phyloP scores from a whole-genome alignment of 2,113 vertebrate genomes.

The Melanerpes formicivorus region DNA sequence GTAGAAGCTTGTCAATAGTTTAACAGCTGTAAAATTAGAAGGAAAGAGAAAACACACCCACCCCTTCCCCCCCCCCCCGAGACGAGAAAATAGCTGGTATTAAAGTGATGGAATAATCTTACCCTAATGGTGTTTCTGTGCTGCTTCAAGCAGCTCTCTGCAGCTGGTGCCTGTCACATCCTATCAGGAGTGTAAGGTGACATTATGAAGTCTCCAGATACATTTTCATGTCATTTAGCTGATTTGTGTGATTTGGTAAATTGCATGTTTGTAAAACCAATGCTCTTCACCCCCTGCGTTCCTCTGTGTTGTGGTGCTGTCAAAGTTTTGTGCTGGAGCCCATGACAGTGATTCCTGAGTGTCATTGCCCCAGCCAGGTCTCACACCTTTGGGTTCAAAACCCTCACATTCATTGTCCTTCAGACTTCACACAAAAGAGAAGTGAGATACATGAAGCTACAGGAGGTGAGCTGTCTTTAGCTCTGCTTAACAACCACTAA shows the following conservation, averaged over 20 bases:
- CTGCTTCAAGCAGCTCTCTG: slow-evolving; percentile 9
- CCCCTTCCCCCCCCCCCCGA: not conserved
- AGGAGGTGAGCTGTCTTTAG: not conserved
- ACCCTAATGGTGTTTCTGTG: not conserved
- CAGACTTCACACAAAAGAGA: not conserved
- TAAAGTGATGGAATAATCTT: slow-evolving; percentile 27
- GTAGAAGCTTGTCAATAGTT: not conserved
- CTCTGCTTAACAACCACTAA: not conserved
- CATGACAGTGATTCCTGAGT: not conserved
- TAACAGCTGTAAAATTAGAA: slow-evolving; percentile 14
- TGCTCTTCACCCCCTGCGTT: not conserved
- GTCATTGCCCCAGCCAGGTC: accelerated
- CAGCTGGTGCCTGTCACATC: slow-evolving; percentile 7
- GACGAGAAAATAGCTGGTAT: slow-evolving; percentile 48
- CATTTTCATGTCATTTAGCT: slow-evolving; percentile 55
- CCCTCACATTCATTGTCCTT: not conserved
- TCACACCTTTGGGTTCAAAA: not conserved
- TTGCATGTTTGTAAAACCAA: slow-evolving; percentile 44
- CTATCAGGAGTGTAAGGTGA: slow-evolving; percentile 16
- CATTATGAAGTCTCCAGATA: slow-evolving; percentile 34
- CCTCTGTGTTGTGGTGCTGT: not conserved
- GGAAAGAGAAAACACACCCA: not conserved
- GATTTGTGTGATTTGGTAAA: slow-evolving; percentile 63
- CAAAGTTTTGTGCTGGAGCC: not conserved
- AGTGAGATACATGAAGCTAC: not conserved